Base-by-base conservation (phyloP, 2,888 invertebrate species). In the Omphaloscelis lunosa region DNA sequence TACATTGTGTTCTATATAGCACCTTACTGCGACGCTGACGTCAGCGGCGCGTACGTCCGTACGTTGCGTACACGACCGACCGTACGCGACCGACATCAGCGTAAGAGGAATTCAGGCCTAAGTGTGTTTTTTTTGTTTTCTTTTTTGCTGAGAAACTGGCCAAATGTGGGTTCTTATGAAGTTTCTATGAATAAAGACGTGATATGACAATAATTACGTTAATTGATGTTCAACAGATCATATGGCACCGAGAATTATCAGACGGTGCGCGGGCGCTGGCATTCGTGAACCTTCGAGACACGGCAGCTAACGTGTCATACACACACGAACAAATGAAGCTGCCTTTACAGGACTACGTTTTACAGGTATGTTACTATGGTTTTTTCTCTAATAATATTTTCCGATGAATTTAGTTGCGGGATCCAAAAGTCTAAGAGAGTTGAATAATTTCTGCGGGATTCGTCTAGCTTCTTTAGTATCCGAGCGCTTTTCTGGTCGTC, bases 191-290 rank as follows among this genome's bases (percentile, higher is more conserved):
- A 70, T 62, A 29, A 29, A 41, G 23, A 12, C 39, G 15, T 27
- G 20, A 11, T 11, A 17, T 39, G 20, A 59, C 20, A 39, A 15
- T 15, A 5, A 15, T 41, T 4, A 17, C 12, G n/a, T 12, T 20
- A 27, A 20, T 39, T 48, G 5, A 45, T 62, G 9, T 34, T 48
- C 4, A 23, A 62, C 15, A 97, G 88, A 95, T 34, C 34, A 34
- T 97, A 58, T 98, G 97, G 97, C 96, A 94, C 8, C 95, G 97
- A 65, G 97, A 97, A 27, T 86, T 97, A 23, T 87, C 91, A 0
- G 93, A 95, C 51, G 95, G 94, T 2, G 97, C 97, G 0, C 96
- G 95, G 83, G 97, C 97, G 0, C 89, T 97, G 45, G 98, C 97
- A 0, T 95, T 97, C 84, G 95, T 97, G 29, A 97, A 91, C 48